Percentiles rank a stretch among this genome's conserved stretches.
Conservation (phyloP, 2,113 vertebrate genomes). For the Megaceryle torquata region DNA sequence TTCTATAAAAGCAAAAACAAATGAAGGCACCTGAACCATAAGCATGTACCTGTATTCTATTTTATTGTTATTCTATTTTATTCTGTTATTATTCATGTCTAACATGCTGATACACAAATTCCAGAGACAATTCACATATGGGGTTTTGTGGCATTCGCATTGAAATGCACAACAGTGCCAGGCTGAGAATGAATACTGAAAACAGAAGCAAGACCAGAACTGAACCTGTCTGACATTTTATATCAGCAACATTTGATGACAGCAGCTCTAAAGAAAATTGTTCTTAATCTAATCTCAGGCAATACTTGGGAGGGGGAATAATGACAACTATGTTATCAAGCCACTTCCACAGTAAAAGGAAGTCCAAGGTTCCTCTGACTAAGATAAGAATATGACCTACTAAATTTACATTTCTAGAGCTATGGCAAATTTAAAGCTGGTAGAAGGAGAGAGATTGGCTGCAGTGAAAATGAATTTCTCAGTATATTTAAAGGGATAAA, state of each 20-base stretch:
- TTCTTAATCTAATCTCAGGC: not conserved
- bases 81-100: not conserved
- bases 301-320: not conserved
- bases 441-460: not conserved
- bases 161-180: not conserved
- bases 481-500: not conserved
- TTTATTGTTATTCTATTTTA: not conserved
- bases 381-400: not conserved
- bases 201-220: not conserved
- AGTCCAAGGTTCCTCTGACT: not conserved
- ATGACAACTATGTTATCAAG: not conserved
- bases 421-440: not conserved
- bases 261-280: not conserved
- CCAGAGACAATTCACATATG: not conserved
- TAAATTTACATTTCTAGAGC: constrained; percentile 4
- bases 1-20: not conserved
- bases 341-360: not conserved
- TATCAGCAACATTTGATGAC: not conserved
- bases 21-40: not conserved
- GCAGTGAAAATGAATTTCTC: not conserved
- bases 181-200: not conserved
- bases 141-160: not conserved
- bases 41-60: not conserved
- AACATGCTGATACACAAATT: not conserved
- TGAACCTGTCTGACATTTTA: not conserved